Percentiles rank a stretch among this genome's conserved stretches.
These are phyloP conservation scores for Paracanthobrama guichenoti DNA, from an alignment of 2,113 vertebrate genomes.

Conservation along the genomic window DNA sequence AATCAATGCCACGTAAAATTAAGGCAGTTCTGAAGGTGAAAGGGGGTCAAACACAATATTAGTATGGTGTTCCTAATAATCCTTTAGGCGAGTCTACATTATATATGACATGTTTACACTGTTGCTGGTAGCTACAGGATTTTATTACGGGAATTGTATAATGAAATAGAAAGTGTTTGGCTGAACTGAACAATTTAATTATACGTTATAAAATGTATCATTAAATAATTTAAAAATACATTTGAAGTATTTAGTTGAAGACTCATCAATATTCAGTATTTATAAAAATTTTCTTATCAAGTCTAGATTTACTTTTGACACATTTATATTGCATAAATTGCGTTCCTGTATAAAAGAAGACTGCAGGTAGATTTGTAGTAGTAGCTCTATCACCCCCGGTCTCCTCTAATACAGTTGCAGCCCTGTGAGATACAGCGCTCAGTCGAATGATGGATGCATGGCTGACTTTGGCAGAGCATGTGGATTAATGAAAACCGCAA, in stretches of 20 bases:
- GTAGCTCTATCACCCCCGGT: not conserved
- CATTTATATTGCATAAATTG: not conserved
- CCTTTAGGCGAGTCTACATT: too few relatives aligned
- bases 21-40: too few relatives aligned
- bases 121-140: too few relatives aligned
- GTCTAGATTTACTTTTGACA: not conserved
- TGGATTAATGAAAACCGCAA: constrained; percentile 15
- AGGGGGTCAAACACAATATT: too few relatives aligned
- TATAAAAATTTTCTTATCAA: not conserved
- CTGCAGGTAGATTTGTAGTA: not conserved
- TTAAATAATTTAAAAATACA: too few relatives aligned
- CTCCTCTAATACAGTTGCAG: constrained; percentile 1
- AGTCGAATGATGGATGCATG: constrained; percentile 16
- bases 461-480: constrained; percentile 6
- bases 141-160: too few relatives aligned
- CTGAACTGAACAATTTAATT: not conserved
- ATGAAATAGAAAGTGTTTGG: not conserved
- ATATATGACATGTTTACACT: too few relatives aligned
- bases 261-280: not conserved
- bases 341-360: not conserved
- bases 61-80: too few relatives aligned
- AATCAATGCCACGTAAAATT: too few relatives aligned
- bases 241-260: not conserved
- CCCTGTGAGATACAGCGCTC: not conserved
- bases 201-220: too few relatives aligned